Evolutionary conservation across 35 echinoderm and acorn worm species (phyloP).

Genomic region (Apostichopus californicus): DNA sequence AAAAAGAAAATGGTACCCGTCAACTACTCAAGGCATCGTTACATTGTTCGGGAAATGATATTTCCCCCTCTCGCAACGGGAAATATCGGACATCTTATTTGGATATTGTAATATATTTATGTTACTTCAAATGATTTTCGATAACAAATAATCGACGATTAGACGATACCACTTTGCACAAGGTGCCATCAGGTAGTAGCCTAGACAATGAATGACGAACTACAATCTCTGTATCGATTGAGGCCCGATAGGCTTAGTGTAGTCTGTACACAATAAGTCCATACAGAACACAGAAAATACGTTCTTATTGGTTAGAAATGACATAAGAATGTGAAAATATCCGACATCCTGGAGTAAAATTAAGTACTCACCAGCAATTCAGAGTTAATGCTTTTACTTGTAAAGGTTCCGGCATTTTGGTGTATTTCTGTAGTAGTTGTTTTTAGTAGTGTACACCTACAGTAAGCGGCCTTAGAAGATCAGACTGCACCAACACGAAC

Average conservation of each 20-base stretch:
- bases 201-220: too few species aligned
- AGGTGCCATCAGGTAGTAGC: too few species aligned
- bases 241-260: not conserved
- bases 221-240: too few species aligned
- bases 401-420: slow-evolving; percentile 12
- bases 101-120: not conserved
- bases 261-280: not conserved
- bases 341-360: not conserved
- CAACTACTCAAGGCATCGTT: not conserved
- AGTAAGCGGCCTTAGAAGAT: too few species aligned
- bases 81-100: not conserved
- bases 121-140: not conserved
- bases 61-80: not conserved
- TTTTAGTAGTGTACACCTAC: too few species aligned
- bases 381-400: not conserved
- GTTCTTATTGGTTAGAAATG: too few species aligned
- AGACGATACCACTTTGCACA: too few species aligned
- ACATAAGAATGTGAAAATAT: too few species aligned
- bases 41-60: not conserved
- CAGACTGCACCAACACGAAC: too few species aligned
- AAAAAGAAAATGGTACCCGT: not conserved
- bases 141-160: not conserved
- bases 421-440: too few species aligned
- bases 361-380: not conserved
- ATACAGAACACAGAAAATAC: too few species aligned